These are phyloP conservation scores for Gari tellinella DNA, from an alignment of 2,888 invertebrate genomes.

Conservation along the genomic window DNA sequence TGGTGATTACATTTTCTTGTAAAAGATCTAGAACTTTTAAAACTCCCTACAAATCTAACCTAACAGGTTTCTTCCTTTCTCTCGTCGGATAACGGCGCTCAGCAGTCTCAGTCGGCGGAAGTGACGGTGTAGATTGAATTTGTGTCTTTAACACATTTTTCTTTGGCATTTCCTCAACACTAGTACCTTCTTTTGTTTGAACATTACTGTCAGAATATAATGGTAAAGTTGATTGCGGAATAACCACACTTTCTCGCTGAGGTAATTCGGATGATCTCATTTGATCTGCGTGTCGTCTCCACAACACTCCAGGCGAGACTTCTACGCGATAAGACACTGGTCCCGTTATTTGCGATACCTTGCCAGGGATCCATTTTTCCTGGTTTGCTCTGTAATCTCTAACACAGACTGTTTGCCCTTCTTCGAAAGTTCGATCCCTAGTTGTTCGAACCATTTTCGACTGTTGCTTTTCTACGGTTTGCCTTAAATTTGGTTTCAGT, in stretches of 20 bases:
- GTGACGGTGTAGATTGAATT: background rate
- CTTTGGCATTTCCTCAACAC: too few species aligned
- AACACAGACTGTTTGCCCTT: conserved; percentile 17
- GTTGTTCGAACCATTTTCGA: conserved; percentile 18
- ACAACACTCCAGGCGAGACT: conserved; percentile 24
- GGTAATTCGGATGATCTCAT: background rate
- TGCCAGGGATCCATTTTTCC: conserved; percentile 33
- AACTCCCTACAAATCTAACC: too few species aligned
- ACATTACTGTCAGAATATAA: too few species aligned
- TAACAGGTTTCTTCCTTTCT: conserved; percentile 1
- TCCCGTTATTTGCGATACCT: conserved; percentile 15
- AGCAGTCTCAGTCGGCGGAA: background rate
- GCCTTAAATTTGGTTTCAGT: conserved; percentile 16
- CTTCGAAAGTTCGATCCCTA: conserved; percentile 9
- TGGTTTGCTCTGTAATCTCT: conserved; percentile 13
- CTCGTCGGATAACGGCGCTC: background rate
- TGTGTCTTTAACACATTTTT: background rate
- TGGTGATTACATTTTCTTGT: too few species aligned
- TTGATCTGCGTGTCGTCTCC: conserved; percentile 30
- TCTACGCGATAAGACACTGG: conserved; percentile 43
- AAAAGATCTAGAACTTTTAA: too few species aligned
- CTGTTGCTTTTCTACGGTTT: conserved; percentile 28
- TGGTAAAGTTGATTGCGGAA: too few species aligned
- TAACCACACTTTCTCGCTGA: too few species aligned
- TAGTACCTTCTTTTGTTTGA: too few species aligned